Evolutionary conservation across 2,113 vertebrate species (phyloP).

Genomic region (Geococcyx californianus): DNA sequence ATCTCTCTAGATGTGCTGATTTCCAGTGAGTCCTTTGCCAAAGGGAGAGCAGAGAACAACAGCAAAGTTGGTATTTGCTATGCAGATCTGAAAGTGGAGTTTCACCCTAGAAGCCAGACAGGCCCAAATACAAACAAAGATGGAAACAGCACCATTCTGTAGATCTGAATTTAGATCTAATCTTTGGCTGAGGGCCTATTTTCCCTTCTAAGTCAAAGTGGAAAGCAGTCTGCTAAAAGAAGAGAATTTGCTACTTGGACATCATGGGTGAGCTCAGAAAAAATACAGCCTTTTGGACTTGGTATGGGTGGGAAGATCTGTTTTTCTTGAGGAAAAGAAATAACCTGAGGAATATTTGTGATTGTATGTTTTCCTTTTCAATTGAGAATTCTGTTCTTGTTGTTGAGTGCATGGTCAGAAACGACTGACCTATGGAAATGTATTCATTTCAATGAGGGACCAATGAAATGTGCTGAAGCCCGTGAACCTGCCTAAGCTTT

Average conservation of each 20-base stretch:
- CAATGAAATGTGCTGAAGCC: neutral
- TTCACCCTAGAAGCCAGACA: conserved; percentile 60
- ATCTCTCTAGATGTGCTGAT: conserved; percentile 41
- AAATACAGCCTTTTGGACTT: neutral
- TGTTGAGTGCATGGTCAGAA: neutral
- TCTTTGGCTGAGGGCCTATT: conserved; percentile 41
- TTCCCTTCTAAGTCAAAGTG: neutral
- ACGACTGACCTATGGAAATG: neutral
- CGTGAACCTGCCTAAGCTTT: neutral
- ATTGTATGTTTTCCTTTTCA: neutral
- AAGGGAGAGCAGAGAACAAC: conserved; percentile 28
- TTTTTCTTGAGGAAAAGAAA: neutral
- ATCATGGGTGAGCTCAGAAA: neutral
- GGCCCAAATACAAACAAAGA: conserved; percentile 57
- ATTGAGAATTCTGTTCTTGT: neutral
- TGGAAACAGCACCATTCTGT: conserved; percentile 22
- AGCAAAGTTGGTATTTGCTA: conserved; percentile 26
- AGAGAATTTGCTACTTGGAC: neutral
- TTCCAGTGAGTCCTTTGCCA: conserved; percentile 28
- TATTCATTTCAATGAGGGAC: neutral
- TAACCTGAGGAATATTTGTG: neutral
- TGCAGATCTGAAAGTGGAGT: conserved; percentile 36
- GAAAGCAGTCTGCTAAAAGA: neutral
- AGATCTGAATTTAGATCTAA: conserved; percentile 49
- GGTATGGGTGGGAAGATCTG: neutral